Evolutionary conservation across 1,140 invertebrate species (phyloP).

Genomic region (Ctenoplectra terminalis): DNA sequence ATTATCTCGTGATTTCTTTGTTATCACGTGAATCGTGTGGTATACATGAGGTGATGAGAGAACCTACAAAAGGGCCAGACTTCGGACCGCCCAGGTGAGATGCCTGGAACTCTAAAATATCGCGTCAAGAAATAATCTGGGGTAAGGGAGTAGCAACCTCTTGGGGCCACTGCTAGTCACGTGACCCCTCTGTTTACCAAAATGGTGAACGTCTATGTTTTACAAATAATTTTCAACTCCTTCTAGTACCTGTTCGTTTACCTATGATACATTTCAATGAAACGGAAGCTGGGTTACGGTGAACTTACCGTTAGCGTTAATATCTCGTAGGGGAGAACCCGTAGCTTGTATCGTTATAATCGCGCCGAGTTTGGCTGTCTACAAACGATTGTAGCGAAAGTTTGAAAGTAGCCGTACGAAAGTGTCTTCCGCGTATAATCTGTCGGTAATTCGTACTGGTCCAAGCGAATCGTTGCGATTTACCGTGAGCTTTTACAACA

Average conservation of each 20-base stretch:
- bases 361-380: slow-evolving; percentile 31
- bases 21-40: neutral
- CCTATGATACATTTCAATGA: neutral
- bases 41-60: slow-evolving; percentile 62
- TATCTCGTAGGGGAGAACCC: neutral
- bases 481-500: neutral
- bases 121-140: slow-evolving; percentile 55
- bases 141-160: slow-evolving; percentile 72
- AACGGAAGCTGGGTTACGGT: slow-evolving; percentile 7
- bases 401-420: slow-evolving; percentile 58
- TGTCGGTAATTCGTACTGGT: neutral
- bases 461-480: neutral
- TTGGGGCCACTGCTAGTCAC: slow-evolving; percentile 73
- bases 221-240: slow-evolving; percentile 62
- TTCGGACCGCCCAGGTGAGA: slow-evolving; percentile 72
- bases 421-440: slow-evolving; percentile 38
- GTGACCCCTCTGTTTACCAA: slow-evolving; percentile 81
- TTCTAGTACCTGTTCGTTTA: slow-evolving; percentile 28
- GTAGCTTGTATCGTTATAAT: slow-evolving; percentile 4
- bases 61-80: slow-evolving; percentile 39
- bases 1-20: neutral
- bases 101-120: slow-evolving; percentile 33
- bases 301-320: slow-evolving; percentile 35
- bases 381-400: slow-evolving; percentile 46
- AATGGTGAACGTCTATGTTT: slow-evolving; percentile 77